Percentiles rank a stretch among this genome's conserved stretches.
phyloP scores from a whole-genome alignment of 2,888 invertebrate species.

The Hirtodrosophila trivittata region DNA sequence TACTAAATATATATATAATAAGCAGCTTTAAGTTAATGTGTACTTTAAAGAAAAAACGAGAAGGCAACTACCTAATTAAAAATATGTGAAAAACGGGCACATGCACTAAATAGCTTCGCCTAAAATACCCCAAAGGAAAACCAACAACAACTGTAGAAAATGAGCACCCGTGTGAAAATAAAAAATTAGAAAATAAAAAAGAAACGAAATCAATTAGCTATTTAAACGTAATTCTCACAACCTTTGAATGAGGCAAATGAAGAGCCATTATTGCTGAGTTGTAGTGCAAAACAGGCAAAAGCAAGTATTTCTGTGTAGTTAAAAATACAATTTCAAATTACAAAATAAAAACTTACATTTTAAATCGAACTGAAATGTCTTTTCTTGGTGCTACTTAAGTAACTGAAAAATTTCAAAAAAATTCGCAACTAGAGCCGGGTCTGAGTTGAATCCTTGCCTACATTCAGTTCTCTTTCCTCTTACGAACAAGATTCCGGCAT shows the following conservation, averaged over 20 bases:
- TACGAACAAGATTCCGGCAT: too few species aligned
- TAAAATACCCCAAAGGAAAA: slow-evolving; percentile 47
- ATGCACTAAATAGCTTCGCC: slow-evolving; percentile 71
- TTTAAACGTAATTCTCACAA: slow-evolving; percentile 62
- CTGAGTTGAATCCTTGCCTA: too few species aligned
- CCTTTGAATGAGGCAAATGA: slow-evolving; percentile 15
- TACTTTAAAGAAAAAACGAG: slow-evolving; percentile 32
- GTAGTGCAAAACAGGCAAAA: slow-evolving; percentile 26
- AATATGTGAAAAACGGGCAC: slow-evolving; percentile 51
- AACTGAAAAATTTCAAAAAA: not conserved
- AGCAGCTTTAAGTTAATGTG: slow-evolving; percentile 73
- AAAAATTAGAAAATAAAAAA: slow-evolving; percentile 36
- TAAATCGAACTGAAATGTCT: slow-evolving; percentile 18
- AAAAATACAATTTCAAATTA: slow-evolving; percentile 43
- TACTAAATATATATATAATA: too few species aligned
- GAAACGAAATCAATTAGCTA: slow-evolving; percentile 66
- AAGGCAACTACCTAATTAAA: slow-evolving; percentile 60
- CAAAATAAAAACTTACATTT: slow-evolving; percentile 51
- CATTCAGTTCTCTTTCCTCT: too few species aligned
- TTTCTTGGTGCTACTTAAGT: not conserved
- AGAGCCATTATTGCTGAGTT: slow-evolving; percentile 7
- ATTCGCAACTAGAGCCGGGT: not conserved
- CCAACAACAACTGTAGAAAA: slow-evolving; percentile 9
- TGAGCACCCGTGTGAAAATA: slow-evolving; percentile 21
- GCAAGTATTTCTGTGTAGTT: slow-evolving; percentile 60